These are phyloP conservation scores for Spheniscus mendiculus DNA, from an alignment of 2,113 vertebrate genomes.

Conservation along the genomic window DNA sequence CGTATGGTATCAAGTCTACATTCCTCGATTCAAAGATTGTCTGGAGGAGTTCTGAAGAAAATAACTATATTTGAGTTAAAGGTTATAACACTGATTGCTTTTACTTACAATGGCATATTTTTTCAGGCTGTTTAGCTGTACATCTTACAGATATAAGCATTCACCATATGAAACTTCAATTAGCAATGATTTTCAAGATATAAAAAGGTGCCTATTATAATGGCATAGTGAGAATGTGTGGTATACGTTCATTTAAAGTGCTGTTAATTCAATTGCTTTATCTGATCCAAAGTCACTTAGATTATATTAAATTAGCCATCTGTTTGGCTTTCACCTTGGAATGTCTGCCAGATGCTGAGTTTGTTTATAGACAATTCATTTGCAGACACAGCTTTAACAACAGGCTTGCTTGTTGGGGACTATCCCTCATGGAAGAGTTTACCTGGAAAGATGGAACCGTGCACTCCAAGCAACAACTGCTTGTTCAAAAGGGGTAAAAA, in stretches of 20 bases:
- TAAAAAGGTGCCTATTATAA: constrained; percentile 67
- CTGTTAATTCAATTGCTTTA: constrained; percentile 79
- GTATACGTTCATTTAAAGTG: constrained; percentile 70
- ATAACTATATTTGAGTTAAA: background rate
- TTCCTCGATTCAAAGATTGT: background rate
- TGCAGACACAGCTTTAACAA: constrained; percentile 66
- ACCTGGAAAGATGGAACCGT: background rate
- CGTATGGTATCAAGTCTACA: background rate
- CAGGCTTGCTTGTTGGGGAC: constrained; percentile 49
- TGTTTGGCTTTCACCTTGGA: constrained; percentile 83
- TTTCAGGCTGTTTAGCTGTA: constrained; percentile 67
- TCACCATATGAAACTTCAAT: constrained; percentile 76
- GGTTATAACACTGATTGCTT: background rate
- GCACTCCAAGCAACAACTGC: background rate
- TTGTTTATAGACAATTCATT: constrained; percentile 75
- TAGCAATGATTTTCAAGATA: constrained; percentile 75
- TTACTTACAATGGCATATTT: constrained; percentile 50
- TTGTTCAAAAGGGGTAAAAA: background rate
- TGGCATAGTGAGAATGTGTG: constrained; percentile 62
- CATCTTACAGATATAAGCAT: constrained; percentile 71
- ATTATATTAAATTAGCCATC: constrained; percentile 84
- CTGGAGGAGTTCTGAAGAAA: background rate
- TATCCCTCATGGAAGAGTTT: constrained; percentile 43
- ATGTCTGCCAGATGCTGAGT: constrained; percentile 82
- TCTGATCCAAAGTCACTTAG: constrained; percentile 81